A percentile compares a stretch with the other conserved stretches of the same genome.
Conservation (phyloP, 2,888 invertebrate species). For the Spatulosminthurus flaviceps region DNA sequence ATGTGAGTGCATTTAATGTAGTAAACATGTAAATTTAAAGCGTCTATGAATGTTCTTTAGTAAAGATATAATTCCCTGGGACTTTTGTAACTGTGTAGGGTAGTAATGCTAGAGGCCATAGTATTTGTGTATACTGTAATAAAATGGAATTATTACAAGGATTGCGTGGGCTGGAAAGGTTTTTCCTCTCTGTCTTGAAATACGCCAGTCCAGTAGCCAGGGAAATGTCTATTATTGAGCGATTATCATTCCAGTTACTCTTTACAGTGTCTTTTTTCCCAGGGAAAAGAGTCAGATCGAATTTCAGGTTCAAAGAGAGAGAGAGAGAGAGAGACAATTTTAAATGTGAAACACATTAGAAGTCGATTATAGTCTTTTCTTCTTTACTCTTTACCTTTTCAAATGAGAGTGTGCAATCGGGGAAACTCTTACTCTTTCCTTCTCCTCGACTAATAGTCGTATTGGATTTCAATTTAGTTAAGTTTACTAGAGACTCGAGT, state of each 20-base stretch:
- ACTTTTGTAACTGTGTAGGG: no score
- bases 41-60: no score
- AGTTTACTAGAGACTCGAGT: neutral
- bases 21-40: no score
- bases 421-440: neutral
- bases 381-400: neutral
- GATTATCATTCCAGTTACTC: neutral
- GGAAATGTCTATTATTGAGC: neutral
- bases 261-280: neutral
- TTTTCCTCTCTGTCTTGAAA: neutral
- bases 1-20: no score
- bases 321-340: no score
- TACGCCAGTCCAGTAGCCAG: neutral
- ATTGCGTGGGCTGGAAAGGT: no score
- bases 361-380: conserved; percentile 22
- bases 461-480: conserved; percentile 28
- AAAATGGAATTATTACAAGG: no score
- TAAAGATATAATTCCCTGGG: no score
- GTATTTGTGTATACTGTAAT: no score
- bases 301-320: conserved; percentile 9
- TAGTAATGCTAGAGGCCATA: no score
- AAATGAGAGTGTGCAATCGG: neutral
- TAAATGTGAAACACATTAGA: conserved; percentile 23
- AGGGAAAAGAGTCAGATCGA: neutral
- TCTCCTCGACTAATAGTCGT: neutral